Evolutionary conservation across 2,113 vertebrate species (phyloP), one percentile per base, ranked within the genome.

Genomic region (Sialia sialis): DNA sequence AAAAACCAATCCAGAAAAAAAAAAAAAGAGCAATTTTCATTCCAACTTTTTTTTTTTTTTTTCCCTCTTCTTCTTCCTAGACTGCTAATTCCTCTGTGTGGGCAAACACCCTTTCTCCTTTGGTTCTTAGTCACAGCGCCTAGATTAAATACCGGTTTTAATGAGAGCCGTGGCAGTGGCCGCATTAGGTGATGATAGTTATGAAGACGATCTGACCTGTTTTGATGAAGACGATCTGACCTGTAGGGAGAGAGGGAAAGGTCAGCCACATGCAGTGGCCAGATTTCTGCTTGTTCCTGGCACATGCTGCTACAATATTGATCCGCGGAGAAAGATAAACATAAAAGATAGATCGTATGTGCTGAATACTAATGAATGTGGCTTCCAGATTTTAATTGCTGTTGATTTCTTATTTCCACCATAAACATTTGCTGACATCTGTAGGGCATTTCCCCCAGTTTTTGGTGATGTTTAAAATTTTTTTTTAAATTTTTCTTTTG

Each of bases 271-370:
- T 97, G 98, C 98, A 87, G 98, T 93, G 98, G 90, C 96, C 97
- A 81, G 97, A 98, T 98, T 98, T 96, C 97, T 98, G 97, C 98
- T 98, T 98, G 97, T 98, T 97, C 98, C 97, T 91, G 94, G 96
- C 98, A 95, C 98, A 98, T 96, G 98, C 98, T 98, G 98, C 84
- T 98, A 94, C 83, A 97, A 98, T 99, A 99, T 99, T 98, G 99
- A 99, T 99, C 98, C 98, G 70, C 52, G 46, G 95, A 98, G 97
- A 96, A 98, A 98, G 98, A 98, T 98, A 97, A 97, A 97, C 96
- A 96, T 94, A 91, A 96, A 96, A 97, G 97, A 96, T 91, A 83
- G 95, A 74, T 88, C 64, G 75, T 94, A 91, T 63, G 97, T 94
- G 97, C 95, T 96, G 97, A 97, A 98, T 98, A 94, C 97, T 97